A percentile compares a stretch with the other conserved stretches of the same genome.
Conservation (phyloP, 2,797 vertebrate species). For the Lutjanus campechanus region DNA sequence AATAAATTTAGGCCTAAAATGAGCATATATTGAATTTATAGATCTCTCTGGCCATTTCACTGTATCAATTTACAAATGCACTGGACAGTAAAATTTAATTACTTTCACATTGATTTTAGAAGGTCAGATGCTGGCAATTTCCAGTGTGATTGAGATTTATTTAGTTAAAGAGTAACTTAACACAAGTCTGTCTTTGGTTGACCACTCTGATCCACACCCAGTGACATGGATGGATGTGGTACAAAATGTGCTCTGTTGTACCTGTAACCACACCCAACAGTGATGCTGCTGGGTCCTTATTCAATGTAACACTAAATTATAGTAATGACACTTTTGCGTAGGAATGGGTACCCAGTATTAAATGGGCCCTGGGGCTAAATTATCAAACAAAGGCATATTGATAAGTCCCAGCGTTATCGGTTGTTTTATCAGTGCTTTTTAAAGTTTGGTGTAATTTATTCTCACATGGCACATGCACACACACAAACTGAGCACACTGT, state of each 20-base stretch:
- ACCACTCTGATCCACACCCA: background rate
- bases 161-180: background rate
- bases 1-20: conserved; percentile 3
- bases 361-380: no score
- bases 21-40: conserved; percentile 22
- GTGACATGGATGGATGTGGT: background rate
- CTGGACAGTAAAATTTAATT: conserved; percentile 31
- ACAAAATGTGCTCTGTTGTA: background rate
- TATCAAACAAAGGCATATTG: no score
- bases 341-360: no score
- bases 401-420: no score
- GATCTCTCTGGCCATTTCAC: background rate
- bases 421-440: no score
- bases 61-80: conserved; percentile 28
- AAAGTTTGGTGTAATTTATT: no score
- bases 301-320: background rate
- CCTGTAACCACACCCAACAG: no score
- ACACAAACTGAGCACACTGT: no score
- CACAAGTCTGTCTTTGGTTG: background rate
- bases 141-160: background rate
- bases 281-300: background rate
- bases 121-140: conserved; percentile 1
- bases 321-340: background rate
- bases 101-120: conserved; percentile 26
- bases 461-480: no score